Percentiles rank a stretch among this genome's conserved stretches.
These are phyloP conservation scores for Merodon equestris DNA, from an alignment of 2,888 invertebrate genomes.

Conservation along the genomic window DNA sequence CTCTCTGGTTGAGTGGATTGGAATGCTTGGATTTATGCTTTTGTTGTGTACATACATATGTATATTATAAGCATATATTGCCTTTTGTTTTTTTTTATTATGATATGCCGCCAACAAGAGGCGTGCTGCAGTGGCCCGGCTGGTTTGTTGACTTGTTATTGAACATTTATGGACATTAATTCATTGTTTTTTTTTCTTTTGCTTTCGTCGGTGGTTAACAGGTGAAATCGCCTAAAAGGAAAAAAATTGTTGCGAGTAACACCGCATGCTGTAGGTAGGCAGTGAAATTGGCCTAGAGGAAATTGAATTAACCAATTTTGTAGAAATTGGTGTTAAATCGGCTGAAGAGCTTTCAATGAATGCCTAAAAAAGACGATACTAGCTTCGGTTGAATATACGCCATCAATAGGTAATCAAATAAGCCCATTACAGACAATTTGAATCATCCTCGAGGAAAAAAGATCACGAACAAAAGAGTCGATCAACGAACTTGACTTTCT, in stretches of 20 bases:
- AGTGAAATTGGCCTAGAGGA: constrained; percentile 20
- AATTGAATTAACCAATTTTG: constrained; percentile 57
- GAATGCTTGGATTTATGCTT: constrained; percentile 55
- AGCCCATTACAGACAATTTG: no score
- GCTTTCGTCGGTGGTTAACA: constrained; percentile 4
- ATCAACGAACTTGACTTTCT: constrained; percentile 7
- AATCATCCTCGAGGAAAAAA: no score
- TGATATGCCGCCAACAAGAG: not conserved
- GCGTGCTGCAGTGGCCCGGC: not conserved
- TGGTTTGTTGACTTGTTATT: constrained; percentile 56
- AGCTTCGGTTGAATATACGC: no score
- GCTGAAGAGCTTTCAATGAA: no score
- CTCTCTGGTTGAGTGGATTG: constrained; percentile 52
- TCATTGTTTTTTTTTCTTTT: constrained; percentile 2
- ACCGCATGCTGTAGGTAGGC: not conserved
- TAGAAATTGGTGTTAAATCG: constrained; percentile 49
- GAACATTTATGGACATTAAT: constrained; percentile 57
- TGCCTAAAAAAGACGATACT: no score
- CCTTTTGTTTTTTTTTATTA: no score
- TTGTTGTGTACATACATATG: constrained; percentile 49
- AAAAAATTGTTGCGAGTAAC: constrained; percentile 18
- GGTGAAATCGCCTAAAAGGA: constrained; percentile 41
- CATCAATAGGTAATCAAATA: no score
- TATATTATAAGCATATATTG: constrained; percentile 18
- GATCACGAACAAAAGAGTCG: constrained; percentile 35